phyloP scores from a whole-genome alignment of 2,888 invertebrate genomes.

The Nomada ferruginata region DNA sequence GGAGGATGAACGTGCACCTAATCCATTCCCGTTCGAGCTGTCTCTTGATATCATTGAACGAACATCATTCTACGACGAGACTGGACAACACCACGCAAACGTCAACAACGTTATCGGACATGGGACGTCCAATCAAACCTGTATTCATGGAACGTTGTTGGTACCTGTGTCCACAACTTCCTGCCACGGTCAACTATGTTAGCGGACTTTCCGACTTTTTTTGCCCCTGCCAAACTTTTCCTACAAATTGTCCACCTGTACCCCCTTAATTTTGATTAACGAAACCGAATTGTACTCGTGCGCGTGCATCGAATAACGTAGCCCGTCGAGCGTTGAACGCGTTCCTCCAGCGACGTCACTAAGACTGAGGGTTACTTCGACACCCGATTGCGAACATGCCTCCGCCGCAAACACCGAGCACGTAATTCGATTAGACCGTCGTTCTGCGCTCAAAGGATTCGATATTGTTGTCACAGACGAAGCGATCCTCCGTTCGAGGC shows the following conservation, averaged over 20 bases:
- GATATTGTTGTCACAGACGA: constrained; percentile 3
- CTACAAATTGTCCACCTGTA: background rate
- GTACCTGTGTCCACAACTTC: background rate
- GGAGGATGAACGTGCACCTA: constrained; percentile 30
- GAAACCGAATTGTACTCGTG: too few species aligned
- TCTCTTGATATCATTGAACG: constrained; percentile 38
- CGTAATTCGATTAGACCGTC: background rate
- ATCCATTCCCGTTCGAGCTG: constrained; percentile 36
- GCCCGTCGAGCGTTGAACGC: too few species aligned
- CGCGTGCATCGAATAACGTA: too few species aligned
- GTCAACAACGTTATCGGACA: constrained; percentile 60
- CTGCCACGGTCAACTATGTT: background rate
- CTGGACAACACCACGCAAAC: constrained; percentile 44
- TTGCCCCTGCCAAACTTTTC: background rate
- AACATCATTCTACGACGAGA: constrained; percentile 41
- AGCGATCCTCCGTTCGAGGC: background rate
- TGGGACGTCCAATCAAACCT: constrained; percentile 60
- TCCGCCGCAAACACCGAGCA: too few species aligned
- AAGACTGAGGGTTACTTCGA: too few species aligned
- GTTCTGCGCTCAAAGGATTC: background rate
- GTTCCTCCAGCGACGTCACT: too few species aligned
- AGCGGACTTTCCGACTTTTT: background rate
- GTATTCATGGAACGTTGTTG: constrained; percentile 48
- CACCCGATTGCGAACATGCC: too few species aligned
- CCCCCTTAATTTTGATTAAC: background rate